phyloP scores from a whole-genome alignment of 2,797 vertebrate species.

The Galago senegalensis region DNA sequence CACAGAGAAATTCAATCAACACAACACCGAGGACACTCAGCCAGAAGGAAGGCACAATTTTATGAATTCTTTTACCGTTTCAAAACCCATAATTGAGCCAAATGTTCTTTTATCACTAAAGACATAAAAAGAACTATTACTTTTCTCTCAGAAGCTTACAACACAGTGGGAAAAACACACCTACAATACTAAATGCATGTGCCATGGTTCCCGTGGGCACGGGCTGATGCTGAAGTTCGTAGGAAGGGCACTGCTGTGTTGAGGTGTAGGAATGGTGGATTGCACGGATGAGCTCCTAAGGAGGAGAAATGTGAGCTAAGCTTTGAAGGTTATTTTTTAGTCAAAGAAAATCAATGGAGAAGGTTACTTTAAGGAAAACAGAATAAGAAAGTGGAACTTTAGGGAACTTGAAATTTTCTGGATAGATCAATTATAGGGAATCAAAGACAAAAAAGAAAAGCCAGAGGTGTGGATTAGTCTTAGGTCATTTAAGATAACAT shows the following conservation, averaged over 20 bases:
- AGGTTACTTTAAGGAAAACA: background rate
- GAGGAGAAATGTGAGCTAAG: background rate
- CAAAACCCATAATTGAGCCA: background rate
- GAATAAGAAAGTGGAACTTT: background rate
- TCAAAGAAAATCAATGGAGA: background rate
- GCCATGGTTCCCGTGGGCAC: background rate
- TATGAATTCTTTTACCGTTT: background rate
- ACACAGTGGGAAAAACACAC: background rate
- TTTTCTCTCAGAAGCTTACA: background rate
- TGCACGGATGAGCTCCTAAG: too few relatives aligned
- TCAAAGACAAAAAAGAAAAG: background rate
- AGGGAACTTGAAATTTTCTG: background rate
- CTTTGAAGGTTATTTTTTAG: background rate
- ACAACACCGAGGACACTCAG: background rate
- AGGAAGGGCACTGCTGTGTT: background rate
- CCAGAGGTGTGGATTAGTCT: background rate
- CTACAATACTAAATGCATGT: background rate
- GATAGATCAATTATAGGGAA: background rate
- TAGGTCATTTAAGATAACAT: background rate
- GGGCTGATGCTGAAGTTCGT: accelerated
- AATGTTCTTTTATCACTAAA: background rate
- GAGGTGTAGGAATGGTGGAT: accelerated
- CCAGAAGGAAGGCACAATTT: background rate
- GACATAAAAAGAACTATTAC: background rate
- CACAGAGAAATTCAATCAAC: background rate